Percentiles rank a stretch among this genome's conserved stretches.
Conservation (phyloP, 2,797 vertebrate genomes). For the Brachyalestes nurse region DNA sequence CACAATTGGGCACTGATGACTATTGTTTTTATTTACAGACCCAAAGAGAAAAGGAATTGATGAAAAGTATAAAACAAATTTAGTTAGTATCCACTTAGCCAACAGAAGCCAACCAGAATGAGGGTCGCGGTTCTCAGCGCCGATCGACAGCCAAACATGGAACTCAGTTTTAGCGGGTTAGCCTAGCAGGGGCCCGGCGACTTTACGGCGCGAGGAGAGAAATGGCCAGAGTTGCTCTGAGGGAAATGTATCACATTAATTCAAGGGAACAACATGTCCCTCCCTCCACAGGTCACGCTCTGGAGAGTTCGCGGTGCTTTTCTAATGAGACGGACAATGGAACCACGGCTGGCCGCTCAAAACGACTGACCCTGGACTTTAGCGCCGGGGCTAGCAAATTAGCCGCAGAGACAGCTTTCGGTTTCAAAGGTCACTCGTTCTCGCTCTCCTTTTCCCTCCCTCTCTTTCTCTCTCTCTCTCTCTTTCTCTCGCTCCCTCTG, state of each 20-base stretch:
- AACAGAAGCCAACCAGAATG: background rate
- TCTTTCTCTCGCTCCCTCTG: constrained; percentile 34
- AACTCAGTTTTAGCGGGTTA: constrained; percentile 3
- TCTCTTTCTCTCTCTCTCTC: constrained; percentile 35
- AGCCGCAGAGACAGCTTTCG: constrained; percentile 54
- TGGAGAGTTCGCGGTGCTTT: constrained; percentile 3
- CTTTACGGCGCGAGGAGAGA: constrained; percentile 18
- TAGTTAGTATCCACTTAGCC: background rate
- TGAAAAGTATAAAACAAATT: too few relatives aligned
- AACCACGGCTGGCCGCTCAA: constrained; percentile 45
- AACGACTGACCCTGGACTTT: constrained; percentile 55
- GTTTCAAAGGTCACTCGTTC: constrained; percentile 56
- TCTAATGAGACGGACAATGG: constrained; percentile 55
- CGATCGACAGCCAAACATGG: background rate
- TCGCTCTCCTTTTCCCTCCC: constrained; percentile 35
- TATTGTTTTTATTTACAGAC: too few relatives aligned
- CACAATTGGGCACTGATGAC: too few relatives aligned
- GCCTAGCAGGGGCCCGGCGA: constrained; percentile 17
- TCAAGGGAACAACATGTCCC: background rate
- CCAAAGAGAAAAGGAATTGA: background rate
- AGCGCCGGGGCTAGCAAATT: constrained; percentile 55
- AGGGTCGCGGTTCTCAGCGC: background rate
- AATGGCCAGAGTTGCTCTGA: constrained; percentile 34
- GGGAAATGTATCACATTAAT: constrained; percentile 44
- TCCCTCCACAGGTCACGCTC: constrained; percentile 36